Conservation (phyloP, 1,140 invertebrate species). For the Archivesica marissinica region DNA sequence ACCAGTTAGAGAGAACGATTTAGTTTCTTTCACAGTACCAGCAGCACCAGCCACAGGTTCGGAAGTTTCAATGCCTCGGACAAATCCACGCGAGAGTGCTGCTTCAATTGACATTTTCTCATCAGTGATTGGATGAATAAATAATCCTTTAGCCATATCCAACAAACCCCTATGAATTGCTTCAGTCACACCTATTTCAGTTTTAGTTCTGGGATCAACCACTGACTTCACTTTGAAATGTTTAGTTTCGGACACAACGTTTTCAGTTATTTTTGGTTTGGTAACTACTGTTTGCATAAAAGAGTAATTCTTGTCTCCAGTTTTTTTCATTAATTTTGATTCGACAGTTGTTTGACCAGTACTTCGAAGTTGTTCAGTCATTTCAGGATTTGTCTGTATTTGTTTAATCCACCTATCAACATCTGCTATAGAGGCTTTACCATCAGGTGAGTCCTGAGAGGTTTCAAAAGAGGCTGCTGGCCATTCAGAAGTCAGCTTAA, state of each 20-base stretch:
- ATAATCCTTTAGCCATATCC: constrained; percentile 88
- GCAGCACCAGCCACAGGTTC: constrained; percentile 66
- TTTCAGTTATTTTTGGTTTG: constrained; percentile 75
- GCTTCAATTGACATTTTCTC: constrained; percentile 91
- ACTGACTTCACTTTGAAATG: constrained; percentile 86
- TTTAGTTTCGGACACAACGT: constrained; percentile 76
- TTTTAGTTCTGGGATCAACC: constrained; percentile 92
- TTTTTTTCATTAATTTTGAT: constrained; percentile 74
- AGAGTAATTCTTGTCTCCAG: constrained; percentile 74
- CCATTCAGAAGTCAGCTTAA: constrained; percentile 91
- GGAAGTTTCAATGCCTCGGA: constrained; percentile 74
- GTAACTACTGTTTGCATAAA: constrained; percentile 78
- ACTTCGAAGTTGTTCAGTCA: constrained; percentile 11
- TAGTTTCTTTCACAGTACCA: constrained; percentile 79
- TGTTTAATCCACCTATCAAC: constrained; percentile 66
- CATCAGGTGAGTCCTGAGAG: constrained; percentile 55
- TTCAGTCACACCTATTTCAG: constrained; percentile 91
- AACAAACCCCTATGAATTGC: constrained; percentile 87
- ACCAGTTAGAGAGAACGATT: constrained; percentile 84
- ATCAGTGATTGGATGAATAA: constrained; percentile 88
- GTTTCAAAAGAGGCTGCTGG: constrained; percentile 90
- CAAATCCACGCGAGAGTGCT: constrained; percentile 87
- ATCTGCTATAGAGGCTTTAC: constrained; percentile 23
- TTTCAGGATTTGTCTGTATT: constrained; percentile 56
- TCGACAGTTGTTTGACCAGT: constrained; percentile 69